Percentiles rank a stretch among this genome's conserved stretches.
Evolutionary conservation across 2,113 vertebrate species (phyloP).

Genomic region (Nansenia antarctica): DNA sequence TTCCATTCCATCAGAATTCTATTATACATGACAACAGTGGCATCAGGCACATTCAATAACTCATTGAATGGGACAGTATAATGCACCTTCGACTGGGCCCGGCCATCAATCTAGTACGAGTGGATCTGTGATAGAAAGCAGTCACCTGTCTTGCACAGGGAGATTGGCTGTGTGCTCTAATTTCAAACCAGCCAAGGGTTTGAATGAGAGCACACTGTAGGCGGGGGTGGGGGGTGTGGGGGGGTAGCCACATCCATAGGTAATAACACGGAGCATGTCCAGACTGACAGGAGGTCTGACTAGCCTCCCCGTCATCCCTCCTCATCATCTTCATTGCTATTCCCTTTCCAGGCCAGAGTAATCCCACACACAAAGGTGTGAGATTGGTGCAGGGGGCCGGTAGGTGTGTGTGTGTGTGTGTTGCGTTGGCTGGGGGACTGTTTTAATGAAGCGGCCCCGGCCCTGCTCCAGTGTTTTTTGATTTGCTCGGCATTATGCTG

Average conservation of each 20-base stretch:
- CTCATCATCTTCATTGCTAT: neutral
- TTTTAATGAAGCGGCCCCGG: neutral
- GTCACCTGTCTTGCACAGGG: neutral
- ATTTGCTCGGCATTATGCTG: slow-evolving; percentile 45
- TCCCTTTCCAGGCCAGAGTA: neutral
- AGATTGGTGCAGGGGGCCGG: neutral
- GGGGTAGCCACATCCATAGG: neutral
- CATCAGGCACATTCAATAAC: neutral
- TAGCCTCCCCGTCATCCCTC: neutral
- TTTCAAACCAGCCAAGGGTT: slow-evolving; percentile 1
- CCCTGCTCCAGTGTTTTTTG: neutral
- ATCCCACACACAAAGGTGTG: neutral
- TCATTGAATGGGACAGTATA: slow-evolving; percentile 2
- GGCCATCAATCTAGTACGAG: slow-evolving; percentile 2
- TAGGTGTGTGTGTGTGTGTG: neutral
- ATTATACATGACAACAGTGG: neutral
- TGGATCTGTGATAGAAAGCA: neutral
- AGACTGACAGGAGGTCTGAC: neutral
- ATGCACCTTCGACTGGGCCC: neutral
- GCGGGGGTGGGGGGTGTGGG: neutral
- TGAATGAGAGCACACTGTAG: neutral
- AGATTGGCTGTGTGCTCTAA: neutral
- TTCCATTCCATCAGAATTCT: slow-evolving; percentile 9
- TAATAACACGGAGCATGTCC: slow-evolving; percentile 1
- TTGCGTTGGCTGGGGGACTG: neutral